These are phyloP conservation scores for Rhinatrema bivittatum DNA, from an alignment of 2,797 vertebrate genomes.

Conservation along the genomic window DNA sequence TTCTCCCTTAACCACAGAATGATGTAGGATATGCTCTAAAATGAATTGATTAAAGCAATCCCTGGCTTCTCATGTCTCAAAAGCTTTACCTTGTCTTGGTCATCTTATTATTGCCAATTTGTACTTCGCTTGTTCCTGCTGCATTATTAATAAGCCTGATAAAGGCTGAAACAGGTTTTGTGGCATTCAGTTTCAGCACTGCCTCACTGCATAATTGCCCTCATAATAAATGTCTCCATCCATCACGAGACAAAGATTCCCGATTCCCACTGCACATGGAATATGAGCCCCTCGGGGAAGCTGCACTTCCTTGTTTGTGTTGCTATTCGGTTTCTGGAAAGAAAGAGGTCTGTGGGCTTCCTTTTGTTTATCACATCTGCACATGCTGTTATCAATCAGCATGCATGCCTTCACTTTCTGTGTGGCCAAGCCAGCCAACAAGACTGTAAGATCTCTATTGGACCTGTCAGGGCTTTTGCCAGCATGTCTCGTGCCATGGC, in stretches of 20 bases:
- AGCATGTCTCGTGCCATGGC: constrained; percentile 1
- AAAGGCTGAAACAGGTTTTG: constrained; percentile 25
- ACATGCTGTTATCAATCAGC: neutral
- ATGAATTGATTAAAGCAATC: constrained; percentile 29
- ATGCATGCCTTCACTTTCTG: neutral
- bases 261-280: neutral
- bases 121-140: constrained; percentile 26
- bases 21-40: no score
- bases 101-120: constrained; percentile 30
- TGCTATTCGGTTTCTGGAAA: constrained; percentile 8
- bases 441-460: rapidly evolving
- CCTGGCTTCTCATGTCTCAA: constrained; percentile 21
- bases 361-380: constrained; percentile 1
- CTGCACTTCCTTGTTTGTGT: neutral
- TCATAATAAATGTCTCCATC: constrained; percentile 9
- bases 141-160: constrained; percentile 30
- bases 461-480: constrained; percentile 8
- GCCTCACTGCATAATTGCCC: constrained; percentile 1
- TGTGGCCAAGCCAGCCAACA: neutral
- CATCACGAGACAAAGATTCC: constrained; percentile 11
- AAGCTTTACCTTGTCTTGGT: constrained; percentile 20
- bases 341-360: neutral
- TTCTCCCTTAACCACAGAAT: neutral
- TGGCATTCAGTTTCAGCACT: constrained; percentile 17
- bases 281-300: neutral